Evolutionary conservation across 2,888 invertebrate genomes (phyloP), one percentile per base, ranked within the genome.

Genomic region (Rhagium mordax): DNA sequence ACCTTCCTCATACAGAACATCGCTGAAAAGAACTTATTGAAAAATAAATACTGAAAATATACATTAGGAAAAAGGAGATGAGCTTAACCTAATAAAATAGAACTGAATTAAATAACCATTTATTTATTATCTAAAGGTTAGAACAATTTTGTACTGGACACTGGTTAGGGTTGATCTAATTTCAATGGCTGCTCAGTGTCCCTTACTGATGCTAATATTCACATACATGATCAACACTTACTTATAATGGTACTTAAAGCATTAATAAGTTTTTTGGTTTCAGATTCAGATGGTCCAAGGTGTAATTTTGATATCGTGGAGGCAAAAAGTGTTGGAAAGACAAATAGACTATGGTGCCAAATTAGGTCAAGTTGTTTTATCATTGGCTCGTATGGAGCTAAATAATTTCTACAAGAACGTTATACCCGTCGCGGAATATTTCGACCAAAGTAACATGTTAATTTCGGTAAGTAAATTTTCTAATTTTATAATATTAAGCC

Each of bases 271-370:
- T 47, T 13, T 65, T 76, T 78, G 77, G 72, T 87, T 86, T 7
- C 88, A 97, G 96, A 95, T 97, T 82, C 95, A 96, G 89, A 94
- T 95, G 70, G 93, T 96, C 48, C 96, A 94, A 86, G 96, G 96
- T 53, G 96, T 95, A 53, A 91, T 97, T 67, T 89, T 97, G 65
- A 94, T 97, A 81, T 94, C 95, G 75, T 97, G 96, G 96, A 91
- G 95, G 65, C 95, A 96, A 86, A 92, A 95, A 80, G 93, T 96
- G 4, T 89, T 96, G 79, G 95, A 96, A 88, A 91, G 95, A 75
- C 96, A 96, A 90, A 96, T 97, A 82, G 95, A 96, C 88, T 96
- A 95, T 86, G 96, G 96, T 73, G 96, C 96, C 78, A 93, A 96
- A 86, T 91, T 96, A 76, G 96, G 96, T 49, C 96, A 96, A 89